Evolutionary conservation across 2,113 vertebrate species (phyloP).

Genomic region (Progne subis): DNA sequence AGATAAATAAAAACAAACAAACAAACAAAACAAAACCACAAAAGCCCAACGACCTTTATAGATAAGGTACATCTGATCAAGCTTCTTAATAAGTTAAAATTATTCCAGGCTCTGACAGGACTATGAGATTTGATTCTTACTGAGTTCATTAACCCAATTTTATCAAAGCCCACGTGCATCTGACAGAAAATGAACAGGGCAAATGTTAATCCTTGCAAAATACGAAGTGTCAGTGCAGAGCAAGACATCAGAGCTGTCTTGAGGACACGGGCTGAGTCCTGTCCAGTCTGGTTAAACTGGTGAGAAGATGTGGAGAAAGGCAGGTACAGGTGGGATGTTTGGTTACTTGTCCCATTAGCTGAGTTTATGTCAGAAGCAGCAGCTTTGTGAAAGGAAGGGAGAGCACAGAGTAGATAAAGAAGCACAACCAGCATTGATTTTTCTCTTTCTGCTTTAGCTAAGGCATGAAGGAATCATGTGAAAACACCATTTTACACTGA

Average conservation of each 20-base stretch:
- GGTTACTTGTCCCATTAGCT: not conserved
- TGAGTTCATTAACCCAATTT: not conserved
- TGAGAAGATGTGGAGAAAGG: not conserved
- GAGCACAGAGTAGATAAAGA: not conserved
- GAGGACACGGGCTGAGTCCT: not conserved
- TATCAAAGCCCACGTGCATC: not conserved
- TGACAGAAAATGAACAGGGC: not conserved
- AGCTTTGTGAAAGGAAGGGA: not conserved
- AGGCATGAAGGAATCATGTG: not conserved
- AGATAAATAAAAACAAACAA: not conserved
- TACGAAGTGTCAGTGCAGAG: not conserved
- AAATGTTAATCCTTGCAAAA: not conserved
- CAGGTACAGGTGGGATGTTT: not conserved
- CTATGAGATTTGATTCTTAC: not conserved
- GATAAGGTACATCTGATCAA: not conserved
- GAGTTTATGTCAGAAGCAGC: not conserved
- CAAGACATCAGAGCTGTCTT: not conserved
- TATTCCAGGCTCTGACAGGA: not conserved
- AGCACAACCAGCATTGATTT: not conserved
- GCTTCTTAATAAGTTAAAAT: not conserved
- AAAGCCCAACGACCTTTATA: fast-evolving
- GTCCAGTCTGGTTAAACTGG: not conserved
- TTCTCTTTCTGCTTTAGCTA: not conserved
- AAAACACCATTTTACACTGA: not conserved
- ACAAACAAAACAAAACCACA: too few species aligned